Conservation (phyloP, 2,797 vertebrate genomes). For the Rhabdomys pumilio region DNA sequence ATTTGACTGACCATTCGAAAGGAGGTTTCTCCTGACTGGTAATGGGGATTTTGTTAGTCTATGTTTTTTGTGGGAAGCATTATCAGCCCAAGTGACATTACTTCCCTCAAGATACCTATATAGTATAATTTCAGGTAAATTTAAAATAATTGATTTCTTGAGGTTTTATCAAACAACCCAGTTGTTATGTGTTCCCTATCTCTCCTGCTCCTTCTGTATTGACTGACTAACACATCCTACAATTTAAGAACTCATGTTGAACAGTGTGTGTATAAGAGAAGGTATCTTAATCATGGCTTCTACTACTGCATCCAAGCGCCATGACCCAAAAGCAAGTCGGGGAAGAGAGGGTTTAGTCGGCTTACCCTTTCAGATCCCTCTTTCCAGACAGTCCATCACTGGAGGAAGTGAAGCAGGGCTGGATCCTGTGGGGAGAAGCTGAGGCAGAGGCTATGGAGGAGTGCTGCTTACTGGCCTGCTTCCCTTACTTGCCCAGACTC, state of each 20-base stretch:
- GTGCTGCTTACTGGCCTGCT: background rate
- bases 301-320: background rate
- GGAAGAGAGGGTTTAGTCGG: background rate
- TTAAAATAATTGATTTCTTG: background rate
- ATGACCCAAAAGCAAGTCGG: background rate
- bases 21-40: background rate
- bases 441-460: background rate
- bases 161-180: background rate
- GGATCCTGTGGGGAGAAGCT: background rate
- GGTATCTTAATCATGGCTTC: background rate
- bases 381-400: background rate
- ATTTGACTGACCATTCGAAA: background rate
- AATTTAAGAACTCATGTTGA: background rate
- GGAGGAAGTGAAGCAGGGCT: background rate
- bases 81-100: background rate
- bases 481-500: background rate
- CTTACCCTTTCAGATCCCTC: background rate
- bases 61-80: background rate
- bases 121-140: background rate
- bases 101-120: background rate
- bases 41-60: background rate
- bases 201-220: background rate
- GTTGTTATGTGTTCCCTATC: background rate
- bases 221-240: background rate
- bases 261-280: slow-evolving; percentile 46